phyloP scores from a whole-genome alignment of 2,113 vertebrate genomes.

The Chaenogobius annularis region DNA sequence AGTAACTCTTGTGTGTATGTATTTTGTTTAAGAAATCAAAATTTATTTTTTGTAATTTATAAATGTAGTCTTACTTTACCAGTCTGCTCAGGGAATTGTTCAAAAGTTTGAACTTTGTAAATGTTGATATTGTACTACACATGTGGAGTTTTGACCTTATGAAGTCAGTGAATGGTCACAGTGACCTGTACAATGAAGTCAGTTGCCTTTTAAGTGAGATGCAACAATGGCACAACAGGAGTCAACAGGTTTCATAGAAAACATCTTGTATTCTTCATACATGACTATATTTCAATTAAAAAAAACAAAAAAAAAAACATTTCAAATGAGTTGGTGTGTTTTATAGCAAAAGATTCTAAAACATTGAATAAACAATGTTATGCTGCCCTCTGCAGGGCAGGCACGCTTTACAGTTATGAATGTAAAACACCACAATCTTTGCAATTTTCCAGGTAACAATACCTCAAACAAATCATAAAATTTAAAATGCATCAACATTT shows the following conservation, averaged over 20 bases:
- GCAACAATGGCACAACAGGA: background rate
- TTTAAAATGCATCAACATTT: constrained; percentile 9
- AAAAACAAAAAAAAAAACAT: too few relatives aligned
- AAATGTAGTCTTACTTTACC: background rate
- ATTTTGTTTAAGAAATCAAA: too few relatives aligned
- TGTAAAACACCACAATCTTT: background rate
- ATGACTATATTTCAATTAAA: background rate
- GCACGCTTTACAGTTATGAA: background rate
- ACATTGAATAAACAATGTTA: background rate
- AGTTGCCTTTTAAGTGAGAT: background rate
- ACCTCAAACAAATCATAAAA: constrained; percentile 21
- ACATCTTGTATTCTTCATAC: background rate
- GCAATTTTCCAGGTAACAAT: constrained; percentile 39
- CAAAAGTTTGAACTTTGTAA: background rate
- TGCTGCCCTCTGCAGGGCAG: constrained; percentile 43
- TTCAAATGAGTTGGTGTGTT: background rate
- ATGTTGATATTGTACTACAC: constrained; percentile 9
- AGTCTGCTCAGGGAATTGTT: background rate
- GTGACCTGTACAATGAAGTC: background rate
- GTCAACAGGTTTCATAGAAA: background rate
- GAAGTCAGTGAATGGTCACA: background rate
- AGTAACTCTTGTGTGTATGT: too few relatives aligned
- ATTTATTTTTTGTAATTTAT: background rate
- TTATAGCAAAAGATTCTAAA: background rate
- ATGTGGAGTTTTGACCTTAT: background rate